Evolutionary conservation across 2,888 invertebrate genomes (phyloP).

Genomic region (Lydus trimaculatus): DNA sequence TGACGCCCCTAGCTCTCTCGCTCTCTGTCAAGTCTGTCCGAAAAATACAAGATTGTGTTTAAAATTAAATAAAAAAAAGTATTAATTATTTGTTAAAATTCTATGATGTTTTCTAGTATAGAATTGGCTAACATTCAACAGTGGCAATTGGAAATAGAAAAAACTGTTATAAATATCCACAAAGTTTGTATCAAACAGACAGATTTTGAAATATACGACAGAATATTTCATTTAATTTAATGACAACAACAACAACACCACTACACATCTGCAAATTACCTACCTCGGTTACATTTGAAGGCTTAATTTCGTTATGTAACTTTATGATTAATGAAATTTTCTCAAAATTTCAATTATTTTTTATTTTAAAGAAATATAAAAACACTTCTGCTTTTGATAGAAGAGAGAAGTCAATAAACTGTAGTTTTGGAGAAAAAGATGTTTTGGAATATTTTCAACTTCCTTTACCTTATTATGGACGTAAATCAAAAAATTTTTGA

Average conservation of each 20-base stretch:
- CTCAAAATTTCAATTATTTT: too few relatives aligned
- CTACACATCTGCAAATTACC: conserved; percentile 2
- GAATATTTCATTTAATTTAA: too few relatives aligned
- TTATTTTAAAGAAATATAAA: too few relatives aligned
- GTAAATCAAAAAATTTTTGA: background rate
- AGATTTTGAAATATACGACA: too few relatives aligned
- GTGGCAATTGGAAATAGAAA: background rate
- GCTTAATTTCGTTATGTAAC: background rate
- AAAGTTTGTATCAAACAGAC: too few relatives aligned
- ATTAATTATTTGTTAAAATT: background rate
- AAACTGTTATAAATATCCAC: too few relatives aligned
- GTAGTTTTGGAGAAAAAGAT: background rate
- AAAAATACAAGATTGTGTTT: too few relatives aligned
- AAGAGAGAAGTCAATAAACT: background rate
- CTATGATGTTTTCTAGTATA: background rate
- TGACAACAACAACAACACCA: conserved; percentile 9
- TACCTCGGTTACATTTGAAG: too few relatives aligned
- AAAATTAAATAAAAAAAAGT: background rate
- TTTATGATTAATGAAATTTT: background rate
- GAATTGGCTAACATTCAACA: background rate
- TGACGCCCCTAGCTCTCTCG: too few relatives aligned
- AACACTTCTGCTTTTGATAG: too few relatives aligned
- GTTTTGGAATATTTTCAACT: too few relatives aligned
- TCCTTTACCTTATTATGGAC: too few relatives aligned
- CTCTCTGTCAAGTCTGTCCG: background rate